Conservation (phyloP, 2,113 vertebrate species). For the Macquaria australasica region DNA sequence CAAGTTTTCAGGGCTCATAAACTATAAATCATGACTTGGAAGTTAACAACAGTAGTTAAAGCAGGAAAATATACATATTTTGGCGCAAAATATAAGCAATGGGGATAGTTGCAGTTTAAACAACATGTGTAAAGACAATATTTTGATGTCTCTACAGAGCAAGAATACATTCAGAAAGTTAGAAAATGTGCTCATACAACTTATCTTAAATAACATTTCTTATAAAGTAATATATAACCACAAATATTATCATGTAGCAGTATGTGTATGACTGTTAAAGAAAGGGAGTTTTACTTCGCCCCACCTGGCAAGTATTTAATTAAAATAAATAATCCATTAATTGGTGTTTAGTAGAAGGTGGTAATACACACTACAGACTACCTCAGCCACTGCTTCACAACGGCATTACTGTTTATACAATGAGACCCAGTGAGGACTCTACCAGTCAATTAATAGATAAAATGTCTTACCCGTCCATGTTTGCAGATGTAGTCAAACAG, state of each 20-base stretch:
- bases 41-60: background rate
- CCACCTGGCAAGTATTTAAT: background rate
- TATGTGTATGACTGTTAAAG: background rate
- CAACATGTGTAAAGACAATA: background rate
- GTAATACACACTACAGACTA: background rate
- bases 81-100: background rate
- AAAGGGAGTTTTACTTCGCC: background rate
- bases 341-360: background rate
- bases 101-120: background rate
- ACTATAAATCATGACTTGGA: background rate
- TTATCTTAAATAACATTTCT: background rate
- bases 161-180: background rate
- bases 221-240: background rate
- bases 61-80: background rate
- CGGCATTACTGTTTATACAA: background rate
- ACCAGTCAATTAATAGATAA: background rate
- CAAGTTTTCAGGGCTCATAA: background rate
- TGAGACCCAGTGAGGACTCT: background rate
- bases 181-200: background rate
- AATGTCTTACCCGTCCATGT: slow-evolving; percentile 93
- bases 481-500: slow-evolving; percentile 99
- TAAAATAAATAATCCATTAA: background rate
- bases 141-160: background rate
- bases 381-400: background rate
- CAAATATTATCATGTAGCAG: background rate